These are phyloP conservation scores for Oncopeltus fasciatus DNA, from an alignment of 1,140 invertebrate genomes.

Conservation along the genomic window DNA sequence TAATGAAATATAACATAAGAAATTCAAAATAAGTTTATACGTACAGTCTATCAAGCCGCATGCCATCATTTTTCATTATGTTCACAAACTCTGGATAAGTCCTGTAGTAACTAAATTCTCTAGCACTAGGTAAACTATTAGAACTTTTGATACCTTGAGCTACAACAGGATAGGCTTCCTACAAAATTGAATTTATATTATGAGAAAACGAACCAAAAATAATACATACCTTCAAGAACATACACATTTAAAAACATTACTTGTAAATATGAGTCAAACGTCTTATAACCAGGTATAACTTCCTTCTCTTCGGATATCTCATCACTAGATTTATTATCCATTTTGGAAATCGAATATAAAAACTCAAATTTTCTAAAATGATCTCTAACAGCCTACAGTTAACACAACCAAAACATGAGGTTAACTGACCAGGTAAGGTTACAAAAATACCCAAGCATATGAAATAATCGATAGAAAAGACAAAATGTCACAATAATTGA, in stretches of 20 bases:
- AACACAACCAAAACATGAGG: no score
- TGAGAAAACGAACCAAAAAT: neutral
- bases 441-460: no score
- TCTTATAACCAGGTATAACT: neutral
- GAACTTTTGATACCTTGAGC: constrained; percentile 47
- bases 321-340: no score
- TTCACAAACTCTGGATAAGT: constrained; percentile 52
- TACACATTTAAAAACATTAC: neutral
- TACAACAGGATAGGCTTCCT: constrained; percentile 40
- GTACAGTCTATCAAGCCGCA: constrained; percentile 38
- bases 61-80: constrained; percentile 40
- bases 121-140: constrained; percentile 50
- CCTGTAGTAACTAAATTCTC: constrained; percentile 51
- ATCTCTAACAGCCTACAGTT: no score
- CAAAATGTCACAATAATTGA: no score
- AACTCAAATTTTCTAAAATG: no score
- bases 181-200: constrained; percentile 21
- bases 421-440: no score
- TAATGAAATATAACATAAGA: neutral
- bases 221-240: neutral
- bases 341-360: no score
- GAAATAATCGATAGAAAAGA: no score
- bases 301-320: neutral
- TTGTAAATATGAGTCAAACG: neutral
- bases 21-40: constrained; percentile 18